Conservation (phyloP, 2,113 vertebrate genomes). For the Thunnus thynnus region DNA sequence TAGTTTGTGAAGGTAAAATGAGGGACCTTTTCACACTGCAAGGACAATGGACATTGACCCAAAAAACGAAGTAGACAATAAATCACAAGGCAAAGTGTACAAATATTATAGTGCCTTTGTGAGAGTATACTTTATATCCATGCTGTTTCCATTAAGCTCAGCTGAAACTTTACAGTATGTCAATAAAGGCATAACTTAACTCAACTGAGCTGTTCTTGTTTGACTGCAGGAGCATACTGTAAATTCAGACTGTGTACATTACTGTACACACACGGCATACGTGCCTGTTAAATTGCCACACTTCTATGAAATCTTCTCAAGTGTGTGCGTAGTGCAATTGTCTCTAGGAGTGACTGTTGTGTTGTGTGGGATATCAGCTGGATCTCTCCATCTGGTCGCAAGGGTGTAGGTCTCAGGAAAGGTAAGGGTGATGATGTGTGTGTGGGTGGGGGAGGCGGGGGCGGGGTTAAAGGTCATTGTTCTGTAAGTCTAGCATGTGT, state of each 20-base stretch:
- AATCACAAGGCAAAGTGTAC: slow-evolving; percentile 67
- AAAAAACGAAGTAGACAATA: slow-evolving; percentile 44
- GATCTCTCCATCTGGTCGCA: slow-evolving; percentile 82
- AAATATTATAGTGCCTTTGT: slow-evolving; percentile 74
- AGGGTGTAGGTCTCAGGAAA: slow-evolving; percentile 90
- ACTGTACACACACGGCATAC: not conserved
- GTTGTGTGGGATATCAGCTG: slow-evolving; percentile 51
- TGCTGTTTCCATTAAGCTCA: slow-evolving; percentile 61
- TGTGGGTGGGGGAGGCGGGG: not conserved
- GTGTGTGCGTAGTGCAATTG: slow-evolving; percentile 30
- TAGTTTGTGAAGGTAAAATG: slow-evolving; percentile 6
- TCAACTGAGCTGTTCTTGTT: slow-evolving; percentile 58
- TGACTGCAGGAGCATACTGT: slow-evolving; percentile 51
- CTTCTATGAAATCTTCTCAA: not conserved
- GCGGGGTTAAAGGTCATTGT: slow-evolving; percentile 53
- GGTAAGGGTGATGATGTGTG: slow-evolving; percentile 86
- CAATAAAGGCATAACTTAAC: slow-evolving; percentile 74
- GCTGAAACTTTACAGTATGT: slow-evolving; percentile 60
- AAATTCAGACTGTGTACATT: slow-evolving; percentile 2
- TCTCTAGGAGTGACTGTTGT: slow-evolving; percentile 27
- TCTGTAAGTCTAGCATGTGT: slow-evolving; percentile 58
- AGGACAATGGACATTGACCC: slow-evolving; percentile 13
- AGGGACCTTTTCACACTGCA: slow-evolving; percentile 15
- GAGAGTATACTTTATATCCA: slow-evolving; percentile 57
- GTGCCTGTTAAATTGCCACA: slow-evolving; percentile 11